A percentile compares a stretch with the other conserved stretches of the same genome.
phyloP scores from a whole-genome alignment of 2,797 vertebrate genomes.

The Botia kubotai region DNA sequence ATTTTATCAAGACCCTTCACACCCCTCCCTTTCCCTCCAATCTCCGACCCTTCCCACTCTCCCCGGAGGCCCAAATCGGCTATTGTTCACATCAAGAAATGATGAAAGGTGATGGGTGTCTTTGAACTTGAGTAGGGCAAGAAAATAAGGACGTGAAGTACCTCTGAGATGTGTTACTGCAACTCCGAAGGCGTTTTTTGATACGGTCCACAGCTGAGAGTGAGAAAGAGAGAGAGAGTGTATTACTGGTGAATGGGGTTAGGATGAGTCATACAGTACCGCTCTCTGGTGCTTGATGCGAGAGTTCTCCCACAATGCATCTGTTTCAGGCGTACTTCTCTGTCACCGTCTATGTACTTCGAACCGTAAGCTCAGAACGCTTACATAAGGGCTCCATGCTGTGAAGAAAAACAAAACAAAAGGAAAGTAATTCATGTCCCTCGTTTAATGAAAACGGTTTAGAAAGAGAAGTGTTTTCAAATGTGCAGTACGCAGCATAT shows the following conservation, averaged over 20 bases:
- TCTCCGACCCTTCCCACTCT: conserved; percentile 43
- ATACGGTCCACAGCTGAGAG: conserved; percentile 15
- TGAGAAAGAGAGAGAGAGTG: conserved; percentile 16
- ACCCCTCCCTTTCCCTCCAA: neutral
- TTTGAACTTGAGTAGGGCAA: conserved; percentile 59
- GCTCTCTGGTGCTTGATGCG: conserved; percentile 42
- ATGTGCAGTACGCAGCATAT: neutral
- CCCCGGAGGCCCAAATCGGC: conserved; percentile 63
- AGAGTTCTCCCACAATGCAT: conserved; percentile 36
- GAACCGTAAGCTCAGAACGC: conserved; percentile 48
- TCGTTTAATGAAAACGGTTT: neutral
- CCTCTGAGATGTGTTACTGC: conserved; percentile 57
- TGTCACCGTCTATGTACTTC: conserved; percentile 47
- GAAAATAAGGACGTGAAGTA: conserved; percentile 63
- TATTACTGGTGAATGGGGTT: conserved; percentile 49
- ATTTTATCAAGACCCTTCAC: conserved; percentile 57
- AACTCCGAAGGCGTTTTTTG: conserved; percentile 50
- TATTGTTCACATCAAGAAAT: conserved; percentile 60
- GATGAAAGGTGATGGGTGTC: conserved; percentile 65
- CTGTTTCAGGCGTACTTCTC: conserved; percentile 40
- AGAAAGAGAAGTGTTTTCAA: neutral
- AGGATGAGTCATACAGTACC: conserved; percentile 55
- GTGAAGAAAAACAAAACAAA: conserved; percentile 24
- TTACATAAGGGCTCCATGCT: conserved; percentile 13
- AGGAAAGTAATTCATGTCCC: conserved; percentile 6